A percentile compares a stretch with the other conserved stretches of the same genome.
These are phyloP conservation scores for Caenorhabditis sp. DNA, from an alignment of 2,888 invertebrate genomes.

Conservation along the genomic window DNA sequence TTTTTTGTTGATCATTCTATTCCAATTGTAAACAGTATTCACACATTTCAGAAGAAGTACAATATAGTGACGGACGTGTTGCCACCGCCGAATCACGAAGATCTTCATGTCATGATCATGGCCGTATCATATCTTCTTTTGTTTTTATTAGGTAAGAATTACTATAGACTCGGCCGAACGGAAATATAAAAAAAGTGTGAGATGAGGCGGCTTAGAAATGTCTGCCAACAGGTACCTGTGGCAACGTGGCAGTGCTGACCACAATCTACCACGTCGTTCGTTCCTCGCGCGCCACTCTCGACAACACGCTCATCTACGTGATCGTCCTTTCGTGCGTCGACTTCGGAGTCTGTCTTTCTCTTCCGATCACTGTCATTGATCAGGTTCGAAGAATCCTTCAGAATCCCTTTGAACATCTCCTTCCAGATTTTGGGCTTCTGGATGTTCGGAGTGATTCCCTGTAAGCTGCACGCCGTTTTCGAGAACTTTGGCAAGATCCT, in stretches of 20 bases:
- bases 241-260: constrained; percentile 76
- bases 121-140: constrained; percentile 76
- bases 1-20: too few relatives aligned
- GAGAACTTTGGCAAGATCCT: constrained; percentile 78
- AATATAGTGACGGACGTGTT: constrained; percentile 72
- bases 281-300: constrained; percentile 67
- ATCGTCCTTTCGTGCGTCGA: constrained; percentile 78
- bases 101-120: constrained; percentile 77
- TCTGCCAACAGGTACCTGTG: constrained; percentile 76
- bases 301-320: constrained; percentile 77
- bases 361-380: constrained; percentile 78
- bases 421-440: constrained; percentile 77
- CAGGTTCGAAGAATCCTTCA: constrained; percentile 60
- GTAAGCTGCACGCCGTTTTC: constrained; percentile 77
- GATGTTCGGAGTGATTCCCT: constrained; percentile 77
- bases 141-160: constrained; percentile 69
- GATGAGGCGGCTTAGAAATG: too few relatives aligned
- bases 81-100: constrained; percentile 77
- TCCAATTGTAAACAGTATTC: too few relatives aligned
- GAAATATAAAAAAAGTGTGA: too few relatives aligned
- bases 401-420: neutral
- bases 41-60: constrained; percentile 56
- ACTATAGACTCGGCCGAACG: too few relatives aligned
- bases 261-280: constrained; percentile 75
- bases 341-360: constrained; percentile 76